Conservation (phyloP, 1,140 invertebrate genomes). For the Eupeodes corollae region DNA sequence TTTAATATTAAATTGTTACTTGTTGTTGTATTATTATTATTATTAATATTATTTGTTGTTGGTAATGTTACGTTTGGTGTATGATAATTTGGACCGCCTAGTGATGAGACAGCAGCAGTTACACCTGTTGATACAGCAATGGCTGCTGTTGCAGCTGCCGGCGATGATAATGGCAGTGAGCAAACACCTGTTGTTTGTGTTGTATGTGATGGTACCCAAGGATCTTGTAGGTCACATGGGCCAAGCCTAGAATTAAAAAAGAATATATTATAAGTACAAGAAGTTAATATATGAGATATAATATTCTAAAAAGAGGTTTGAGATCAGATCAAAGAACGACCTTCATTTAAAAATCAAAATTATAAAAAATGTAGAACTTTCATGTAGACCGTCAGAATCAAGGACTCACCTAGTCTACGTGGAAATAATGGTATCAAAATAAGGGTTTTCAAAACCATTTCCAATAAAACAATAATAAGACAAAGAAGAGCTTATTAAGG, state of each 20-base stretch:
- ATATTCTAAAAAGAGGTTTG: too few species aligned
- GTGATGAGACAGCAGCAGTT: slow-evolving; percentile 8
- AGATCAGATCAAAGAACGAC: too few species aligned
- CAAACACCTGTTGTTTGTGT: slow-evolving; percentile 23
- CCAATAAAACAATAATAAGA: too few species aligned
- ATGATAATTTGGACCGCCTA: slow-evolving; percentile 9
- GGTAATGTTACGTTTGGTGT: neutral
- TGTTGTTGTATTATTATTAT: too few species aligned
- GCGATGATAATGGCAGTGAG: slow-evolving; percentile 33
- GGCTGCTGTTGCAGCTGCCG: slow-evolving; percentile 33
- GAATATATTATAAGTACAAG: neutral
- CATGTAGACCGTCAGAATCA: too few species aligned
- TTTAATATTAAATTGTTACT: neutral
- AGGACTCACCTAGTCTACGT: too few species aligned
- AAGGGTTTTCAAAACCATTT: too few species aligned
- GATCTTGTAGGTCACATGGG: slow-evolving; percentile 38
- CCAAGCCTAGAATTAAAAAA: slow-evolving; percentile 28
- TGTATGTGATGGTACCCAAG: slow-evolving; percentile 32
- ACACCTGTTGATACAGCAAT: slow-evolving; percentile 25
- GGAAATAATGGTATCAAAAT: too few species aligned
- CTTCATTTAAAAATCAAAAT: too few species aligned
- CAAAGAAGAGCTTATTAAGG: too few species aligned
- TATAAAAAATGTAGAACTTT: too few species aligned
- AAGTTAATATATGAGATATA: too few species aligned
- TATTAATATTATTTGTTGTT: neutral